Evolutionary conservation across 2,888 invertebrate genomes (phyloP), one percentile per base, ranked within the genome.

Genomic region (Diaphora mendica): DNA sequence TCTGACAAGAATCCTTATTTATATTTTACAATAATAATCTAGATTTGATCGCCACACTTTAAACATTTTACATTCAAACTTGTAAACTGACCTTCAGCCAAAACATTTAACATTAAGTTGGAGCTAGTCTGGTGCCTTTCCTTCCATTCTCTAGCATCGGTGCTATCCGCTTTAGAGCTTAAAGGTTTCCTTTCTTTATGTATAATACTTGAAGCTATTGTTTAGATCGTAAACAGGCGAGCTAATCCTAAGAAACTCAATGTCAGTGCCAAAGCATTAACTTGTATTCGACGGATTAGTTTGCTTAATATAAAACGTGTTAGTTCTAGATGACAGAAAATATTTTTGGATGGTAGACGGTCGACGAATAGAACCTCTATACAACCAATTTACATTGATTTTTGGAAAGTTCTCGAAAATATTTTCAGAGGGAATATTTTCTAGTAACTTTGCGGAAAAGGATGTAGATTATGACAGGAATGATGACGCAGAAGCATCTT

Each of bases 121-220:
- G 69, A 71, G 23, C 66, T 74, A 59, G 74, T 79, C 80, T 82
- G 71, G 77, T 74, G 83, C 83, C 79, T 80, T 74, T 79, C 81
- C 81, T 76, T 77, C 73, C 83, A 79, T 82, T 83, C 83, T 65
- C 80, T 83, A 82, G 79, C 83, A 82, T 83, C 84, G 83, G 59
- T 35, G 23, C 33, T 79, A 80, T 80, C 84, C 84, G 80, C 62
- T 79, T 59, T 70, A 26, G 8, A 42, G 35, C 42, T 69, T 59
- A 59, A 65, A n/a, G 23, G 39, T 73, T 65, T 48, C 4, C 42
- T 64, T 64, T 35, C 17, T 59, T 39, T 30, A 55, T 20, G 23
- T 66, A 7, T 66, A 66, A 17, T 51, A 70, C 30, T 62, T 17
- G 33, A 71, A 62, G 20, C 33, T 71, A 35, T 13, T 30, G 33